phyloP scores from a whole-genome alignment of 2,113 vertebrate genomes.

The Todiramphus saurophagus region DNA sequence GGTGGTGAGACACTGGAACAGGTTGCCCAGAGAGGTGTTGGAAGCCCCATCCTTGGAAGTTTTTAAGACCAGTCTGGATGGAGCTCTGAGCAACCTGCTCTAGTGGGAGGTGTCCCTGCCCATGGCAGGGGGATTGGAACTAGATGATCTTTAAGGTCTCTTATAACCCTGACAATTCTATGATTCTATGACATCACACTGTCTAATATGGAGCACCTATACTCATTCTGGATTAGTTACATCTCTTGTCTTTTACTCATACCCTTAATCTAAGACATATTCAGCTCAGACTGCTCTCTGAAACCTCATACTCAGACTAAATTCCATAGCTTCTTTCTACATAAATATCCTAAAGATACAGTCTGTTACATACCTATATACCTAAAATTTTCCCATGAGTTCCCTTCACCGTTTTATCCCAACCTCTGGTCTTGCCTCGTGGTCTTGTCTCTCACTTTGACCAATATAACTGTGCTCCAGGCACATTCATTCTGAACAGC shows the following conservation, averaged over 20 bases:
- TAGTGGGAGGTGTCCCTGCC: no score
- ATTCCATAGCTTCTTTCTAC: neutral
- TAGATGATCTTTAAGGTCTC: no score
- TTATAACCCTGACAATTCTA: no score
- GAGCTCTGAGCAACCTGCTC: no score
- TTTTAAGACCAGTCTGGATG: no score
- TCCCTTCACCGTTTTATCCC: neutral
- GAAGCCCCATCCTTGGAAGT: no score
- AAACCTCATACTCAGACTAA: neutral
- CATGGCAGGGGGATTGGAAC: no score
- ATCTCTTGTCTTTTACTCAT: neutral
- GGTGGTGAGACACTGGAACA: no score
- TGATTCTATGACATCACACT: no score
- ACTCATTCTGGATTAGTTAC: rapidly evolving
- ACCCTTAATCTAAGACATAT: neutral
- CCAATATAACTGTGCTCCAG: neutral
- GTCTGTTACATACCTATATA: neutral
- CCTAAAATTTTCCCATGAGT: neutral
- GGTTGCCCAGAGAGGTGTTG: no score
- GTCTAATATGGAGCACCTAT: neutral
- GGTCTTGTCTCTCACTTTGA: neutral
- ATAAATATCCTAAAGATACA: neutral
- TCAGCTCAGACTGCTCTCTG: neutral
- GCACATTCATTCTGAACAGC: neutral
- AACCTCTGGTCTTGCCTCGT: neutral